phyloP scores from a whole-genome alignment of 2,113 vertebrate genomes.

The Scatophagus argus region DNA sequence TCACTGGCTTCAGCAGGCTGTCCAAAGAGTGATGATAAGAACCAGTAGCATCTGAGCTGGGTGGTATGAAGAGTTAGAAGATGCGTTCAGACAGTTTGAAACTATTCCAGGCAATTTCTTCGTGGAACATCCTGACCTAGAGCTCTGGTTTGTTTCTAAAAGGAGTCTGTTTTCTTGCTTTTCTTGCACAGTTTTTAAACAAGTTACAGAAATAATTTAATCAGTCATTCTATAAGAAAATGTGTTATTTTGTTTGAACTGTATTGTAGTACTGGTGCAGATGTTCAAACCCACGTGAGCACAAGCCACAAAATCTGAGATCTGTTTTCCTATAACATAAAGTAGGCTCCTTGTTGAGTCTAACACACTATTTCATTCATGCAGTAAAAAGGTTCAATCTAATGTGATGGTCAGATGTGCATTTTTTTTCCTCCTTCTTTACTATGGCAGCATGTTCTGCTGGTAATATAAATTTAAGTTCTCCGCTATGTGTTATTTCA shows the following conservation, averaged over 20 bases:
- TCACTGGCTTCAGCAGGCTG: conserved; percentile 12
- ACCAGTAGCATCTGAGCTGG: conserved; percentile 35
- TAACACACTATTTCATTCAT: conserved; percentile 37
- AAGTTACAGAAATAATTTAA: not conserved
- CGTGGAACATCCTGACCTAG: conserved; percentile 42
- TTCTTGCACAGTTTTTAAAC: not conserved
- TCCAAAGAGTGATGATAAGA: conserved; percentile 53
- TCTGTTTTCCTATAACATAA: conserved; percentile 35
- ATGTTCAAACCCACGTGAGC: conserved; percentile 11
- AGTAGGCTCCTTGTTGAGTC: not conserved
- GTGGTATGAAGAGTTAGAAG: conserved; percentile 8
- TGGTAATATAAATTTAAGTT: conserved; percentile 15
- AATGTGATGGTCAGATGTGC: conserved; percentile 6
- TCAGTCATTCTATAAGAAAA: not conserved
- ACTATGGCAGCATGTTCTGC: conserved; percentile 32
- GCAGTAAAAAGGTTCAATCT: not conserved
- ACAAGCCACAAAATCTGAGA: not conserved
- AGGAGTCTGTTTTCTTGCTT: conserved; percentile 6
- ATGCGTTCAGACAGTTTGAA: conserved; percentile 22
- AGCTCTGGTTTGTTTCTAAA: conserved; percentile 7
- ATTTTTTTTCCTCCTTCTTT: conserved; percentile 9
- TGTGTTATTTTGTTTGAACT: not conserved
- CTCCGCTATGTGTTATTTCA: conserved; percentile 35
- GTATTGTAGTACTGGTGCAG: not conserved
- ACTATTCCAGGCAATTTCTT: conserved; percentile 21